phyloP scores from a whole-genome alignment of 2,888 invertebrate genomes.

The Xestia xanthographa region DNA sequence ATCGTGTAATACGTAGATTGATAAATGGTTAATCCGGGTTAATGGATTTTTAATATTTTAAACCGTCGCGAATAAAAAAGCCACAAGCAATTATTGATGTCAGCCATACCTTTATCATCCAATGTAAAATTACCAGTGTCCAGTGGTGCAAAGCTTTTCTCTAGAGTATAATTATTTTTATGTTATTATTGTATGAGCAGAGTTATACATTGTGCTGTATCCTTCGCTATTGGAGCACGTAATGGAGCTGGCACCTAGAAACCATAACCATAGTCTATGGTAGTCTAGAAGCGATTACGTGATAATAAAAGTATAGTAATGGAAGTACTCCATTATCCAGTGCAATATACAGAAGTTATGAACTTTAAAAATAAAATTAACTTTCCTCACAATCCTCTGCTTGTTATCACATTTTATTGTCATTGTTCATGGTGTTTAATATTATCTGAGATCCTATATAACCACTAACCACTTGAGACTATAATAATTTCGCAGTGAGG shows the following conservation, averaged over 20 bases:
- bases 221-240: conserved; percentile 12
- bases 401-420: conserved; percentile 43
- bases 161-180: not conserved
- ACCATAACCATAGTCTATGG: conserved; percentile 34
- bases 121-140: not conserved
- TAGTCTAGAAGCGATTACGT: conserved; percentile 35
- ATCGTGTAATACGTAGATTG: conserved; percentile 14
- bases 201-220: not conserved
- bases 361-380: conserved; percentile 52
- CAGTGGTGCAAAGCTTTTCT: not conserved
- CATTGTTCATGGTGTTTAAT: conserved; percentile 40
- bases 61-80: conserved; percentile 21
- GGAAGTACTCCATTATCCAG: conserved; percentile 40
- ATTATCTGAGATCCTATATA: conserved; percentile 32
- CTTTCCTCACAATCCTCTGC: conserved; percentile 37
- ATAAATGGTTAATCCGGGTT: conserved; percentile 33
- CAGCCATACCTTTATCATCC: not conserved
- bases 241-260: conserved; percentile 16
- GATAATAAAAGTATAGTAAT: conserved; percentile 44
- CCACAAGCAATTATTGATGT: conserved; percentile 4
- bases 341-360: conserved; percentile 52
- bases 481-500: conserved; percentile 32
- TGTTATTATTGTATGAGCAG: not conserved
- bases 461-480: conserved; percentile 25
- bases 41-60: conserved; percentile 44